Percentiles rank a stretch among this genome's conserved stretches.
These are phyloP conservation scores for Lordiphosa stackelbergi DNA, from an alignment of 1,140 invertebrate species.

Conservation along the genomic window DNA sequence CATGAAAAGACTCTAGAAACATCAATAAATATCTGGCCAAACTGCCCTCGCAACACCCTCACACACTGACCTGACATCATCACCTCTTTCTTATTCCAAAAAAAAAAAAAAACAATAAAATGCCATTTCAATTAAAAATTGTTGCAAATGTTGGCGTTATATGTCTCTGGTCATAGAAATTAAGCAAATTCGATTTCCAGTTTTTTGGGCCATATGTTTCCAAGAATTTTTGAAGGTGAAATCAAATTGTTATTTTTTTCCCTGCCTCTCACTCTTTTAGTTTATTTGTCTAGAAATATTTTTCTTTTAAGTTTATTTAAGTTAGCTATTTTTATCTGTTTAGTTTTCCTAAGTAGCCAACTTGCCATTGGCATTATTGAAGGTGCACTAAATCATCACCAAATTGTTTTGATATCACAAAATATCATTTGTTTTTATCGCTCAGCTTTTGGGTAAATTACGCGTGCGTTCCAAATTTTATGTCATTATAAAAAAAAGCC, in stretches of 20 bases:
- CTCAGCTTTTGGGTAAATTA: constrained; percentile 34
- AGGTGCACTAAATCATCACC: constrained; percentile 48
- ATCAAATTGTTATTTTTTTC: constrained; percentile 6
- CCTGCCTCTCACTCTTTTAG: constrained; percentile 24
- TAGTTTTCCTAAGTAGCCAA: constrained; percentile 16
- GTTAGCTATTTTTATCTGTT: constrained; percentile 49
- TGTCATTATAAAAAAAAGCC: constrained; percentile 37
- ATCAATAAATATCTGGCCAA: too few species aligned
- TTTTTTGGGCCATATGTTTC: constrained; percentile 16
- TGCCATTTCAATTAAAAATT: constrained; percentile 33
- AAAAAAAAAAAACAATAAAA: constrained; percentile 7
- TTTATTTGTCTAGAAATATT: constrained; percentile 64
- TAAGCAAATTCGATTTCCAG: constrained; percentile 15
- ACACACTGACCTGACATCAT: too few species aligned
- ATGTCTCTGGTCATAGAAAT: constrained; percentile 17
- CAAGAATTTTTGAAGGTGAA: constrained; percentile 24
- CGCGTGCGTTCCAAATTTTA: constrained; percentile 53
- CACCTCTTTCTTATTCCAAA: neutral
- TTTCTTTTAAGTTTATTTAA: constrained; percentile 29
- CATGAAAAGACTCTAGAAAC: too few species aligned
- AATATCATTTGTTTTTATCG: constrained; percentile 43
- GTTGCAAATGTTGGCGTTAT: neutral
- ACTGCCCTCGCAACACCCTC: too few species aligned
- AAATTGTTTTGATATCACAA: constrained; percentile 47
- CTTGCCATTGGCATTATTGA: constrained; percentile 41